Conservation (phyloP, 2,888 invertebrate species). For the Scaptomyza parva region DNA sequence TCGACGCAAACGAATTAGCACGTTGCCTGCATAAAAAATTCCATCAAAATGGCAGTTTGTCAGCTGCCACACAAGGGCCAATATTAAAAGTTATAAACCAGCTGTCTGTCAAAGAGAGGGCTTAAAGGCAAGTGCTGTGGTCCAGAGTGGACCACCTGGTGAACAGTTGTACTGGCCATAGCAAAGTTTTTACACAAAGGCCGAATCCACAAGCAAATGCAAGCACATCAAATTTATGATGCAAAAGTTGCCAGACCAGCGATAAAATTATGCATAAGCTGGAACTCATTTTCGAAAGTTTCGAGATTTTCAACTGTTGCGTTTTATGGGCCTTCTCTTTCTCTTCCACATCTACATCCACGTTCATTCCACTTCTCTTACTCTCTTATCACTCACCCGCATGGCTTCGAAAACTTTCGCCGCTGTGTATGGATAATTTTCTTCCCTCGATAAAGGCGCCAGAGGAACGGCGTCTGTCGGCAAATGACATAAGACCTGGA, state of each 20-base stretch:
- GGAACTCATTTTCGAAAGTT: conserved; percentile 72
- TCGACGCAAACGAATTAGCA: conserved; percentile 27
- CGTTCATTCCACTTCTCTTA: not conserved
- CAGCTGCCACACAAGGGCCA: conserved; percentile 34
- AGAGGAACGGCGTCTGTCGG: conserved; percentile 84
- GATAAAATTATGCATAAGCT: conserved; percentile 74
- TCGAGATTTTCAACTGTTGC: conserved; percentile 80
- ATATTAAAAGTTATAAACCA: conserved; percentile 60
- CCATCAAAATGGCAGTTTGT: conserved; percentile 55
- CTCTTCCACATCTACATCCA: not conserved
- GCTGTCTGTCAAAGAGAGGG: conserved; percentile 62
- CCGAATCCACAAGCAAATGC: conserved; percentile 45
- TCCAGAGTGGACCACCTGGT: conserved; percentile 22
- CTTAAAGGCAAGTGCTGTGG: conserved; percentile 53
- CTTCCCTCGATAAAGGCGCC: conserved; percentile 84
- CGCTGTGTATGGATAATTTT: conserved; percentile 84
- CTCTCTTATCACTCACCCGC: conserved; percentile 75
- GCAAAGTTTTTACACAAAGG: conserved; percentile 47
- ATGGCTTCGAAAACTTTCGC: conserved; percentile 84
- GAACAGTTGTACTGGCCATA: conserved; percentile 18
- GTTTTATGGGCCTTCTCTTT: conserved; percentile 40
- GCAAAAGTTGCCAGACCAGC: conserved; percentile 67
- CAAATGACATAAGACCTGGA: conserved; percentile 84
- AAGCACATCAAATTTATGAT: conserved; percentile 67
- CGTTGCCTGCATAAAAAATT: conserved; percentile 83